Evolutionary conservation across 2,797 vertebrate species (phyloP), one percentile per base, ranked within the genome.

Genomic region (Neosalanx taihuensis): DNA sequence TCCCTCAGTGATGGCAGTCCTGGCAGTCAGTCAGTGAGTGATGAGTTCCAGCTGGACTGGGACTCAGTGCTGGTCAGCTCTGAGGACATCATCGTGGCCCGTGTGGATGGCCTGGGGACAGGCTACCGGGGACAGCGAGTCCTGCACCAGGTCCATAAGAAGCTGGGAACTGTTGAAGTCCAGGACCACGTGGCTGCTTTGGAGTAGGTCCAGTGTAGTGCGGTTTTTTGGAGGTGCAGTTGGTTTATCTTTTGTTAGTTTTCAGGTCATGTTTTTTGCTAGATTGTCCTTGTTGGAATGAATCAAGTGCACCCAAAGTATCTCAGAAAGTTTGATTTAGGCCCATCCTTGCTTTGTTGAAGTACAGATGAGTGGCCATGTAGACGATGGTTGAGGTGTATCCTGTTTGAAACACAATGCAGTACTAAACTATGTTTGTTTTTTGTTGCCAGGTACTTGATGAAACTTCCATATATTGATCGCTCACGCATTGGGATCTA

Each of bases 41-140:
- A 98, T 61, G 93, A 93, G 83, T 99, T 95, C 86, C 86, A 83
- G 29, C 79, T 94, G 84, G 94, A 94, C 88, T 99, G 96, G 96
- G 95, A 95, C 83, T 93, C 91, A 30, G 94, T 96, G 64, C 93
- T 99, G 84, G 92, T 94, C 49, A 95, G 94, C 74, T 93, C 92
- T 0, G 95, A 95, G 82, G 93, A 94, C 79, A 88, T 98, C 74
- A 92, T 99, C 62, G 88, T 96, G 75, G 97, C 96, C 46, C 92
- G 92, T 33, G 94, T 99, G 29, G 97, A 98, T 71, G 95, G 96
- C 85, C 91, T 96, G 81, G 97, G 96, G 35, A 97, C 95, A 2
- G 96, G 95, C 63, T 97, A 94, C 88, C 94, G 93, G 88, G 97
- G 97, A 59, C 93, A 97, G 85, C 97, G 95, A 87, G 85, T 97